A percentile compares a stretch with the other conserved stretches of the same genome.
Evolutionary conservation across 2,888 invertebrate genomes (phyloP).

Genomic region (Cheilosia impressa): DNA sequence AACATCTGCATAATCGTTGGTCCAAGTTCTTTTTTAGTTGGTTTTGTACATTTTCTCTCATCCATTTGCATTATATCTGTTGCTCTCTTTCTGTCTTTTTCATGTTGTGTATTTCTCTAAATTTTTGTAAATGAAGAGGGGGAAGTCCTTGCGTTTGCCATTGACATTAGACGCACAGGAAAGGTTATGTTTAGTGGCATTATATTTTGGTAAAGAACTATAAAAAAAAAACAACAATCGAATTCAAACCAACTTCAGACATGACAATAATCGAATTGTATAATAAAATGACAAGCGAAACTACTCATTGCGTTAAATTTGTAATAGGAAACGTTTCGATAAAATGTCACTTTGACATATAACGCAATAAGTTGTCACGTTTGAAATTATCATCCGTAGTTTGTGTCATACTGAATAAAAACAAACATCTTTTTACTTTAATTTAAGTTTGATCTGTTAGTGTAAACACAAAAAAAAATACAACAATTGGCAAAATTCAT

Average conservation of each 20-base stretch:
- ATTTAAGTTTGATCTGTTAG: constrained; percentile 44
- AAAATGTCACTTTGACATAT: background rate
- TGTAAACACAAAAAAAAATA: constrained; percentile 50
- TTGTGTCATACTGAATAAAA: constrained; percentile 37
- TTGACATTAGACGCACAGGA: constrained; percentile 40
- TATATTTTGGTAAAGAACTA: constrained; percentile 13
- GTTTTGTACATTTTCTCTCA: constrained; percentile 42
- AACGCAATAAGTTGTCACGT: constrained; percentile 22
- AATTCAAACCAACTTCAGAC: constrained; percentile 37
- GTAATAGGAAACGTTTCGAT: background rate
- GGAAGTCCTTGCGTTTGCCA: constrained; percentile 17
- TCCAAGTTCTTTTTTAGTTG: constrained; percentile 20
- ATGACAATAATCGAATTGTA: constrained; percentile 19
- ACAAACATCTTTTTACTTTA: constrained; percentile 31
- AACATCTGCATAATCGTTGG: constrained; percentile 29
- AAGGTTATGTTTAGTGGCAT: constrained; percentile 29
- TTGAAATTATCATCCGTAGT: constrained; percentile 43
- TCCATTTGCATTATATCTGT: constrained; percentile 36
- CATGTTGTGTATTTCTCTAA: constrained; percentile 5
- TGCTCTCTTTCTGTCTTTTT: constrained; percentile 60
- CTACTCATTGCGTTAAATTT: constrained; percentile 9
- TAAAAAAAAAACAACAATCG: background rate
- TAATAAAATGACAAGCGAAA: constrained; percentile 50
- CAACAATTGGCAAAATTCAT: constrained; percentile 74
- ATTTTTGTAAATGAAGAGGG: background rate